Percentiles rank a stretch among this genome's conserved stretches.
Conservation (phyloP, 2,797 vertebrate genomes). For the Limosa lapponica region DNA sequence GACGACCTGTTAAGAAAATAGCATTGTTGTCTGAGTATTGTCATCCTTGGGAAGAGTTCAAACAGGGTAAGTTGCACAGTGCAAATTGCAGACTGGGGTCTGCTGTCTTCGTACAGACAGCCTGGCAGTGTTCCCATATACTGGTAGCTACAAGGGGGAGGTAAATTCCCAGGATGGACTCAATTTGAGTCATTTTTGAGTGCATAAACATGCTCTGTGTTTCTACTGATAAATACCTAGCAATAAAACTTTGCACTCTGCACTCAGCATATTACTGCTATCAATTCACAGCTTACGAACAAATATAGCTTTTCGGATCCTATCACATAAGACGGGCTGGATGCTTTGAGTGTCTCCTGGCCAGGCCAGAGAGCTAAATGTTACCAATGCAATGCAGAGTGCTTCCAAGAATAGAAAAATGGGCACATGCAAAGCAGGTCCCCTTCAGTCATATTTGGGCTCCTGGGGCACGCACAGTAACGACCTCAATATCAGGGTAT, state of each 20-base stretch:
- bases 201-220: not conserved
- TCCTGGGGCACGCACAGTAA: not conserved
- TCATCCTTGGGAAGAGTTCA: not conserved
- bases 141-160: not conserved
- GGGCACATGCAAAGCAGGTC: not conserved
- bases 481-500: not conserved
- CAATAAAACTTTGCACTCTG: not conserved
- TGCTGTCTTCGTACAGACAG: not conserved
- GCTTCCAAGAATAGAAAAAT: conserved; percentile 69
- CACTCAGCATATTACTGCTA: not conserved
- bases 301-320: conserved; percentile 53
- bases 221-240: not conserved
- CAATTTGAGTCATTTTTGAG: not conserved
- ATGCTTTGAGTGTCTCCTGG: conserved; percentile 52
- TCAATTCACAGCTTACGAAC: conserved; percentile 27
- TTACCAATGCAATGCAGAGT: conserved; percentile 38
- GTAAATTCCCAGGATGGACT: not conserved
- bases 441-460: conserved; percentile 1
- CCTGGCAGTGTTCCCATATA: not conserved
- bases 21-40: not conserved
- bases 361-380: conserved; percentile 23
- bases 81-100: not conserved
- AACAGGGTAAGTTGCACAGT: not conserved
- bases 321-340: conserved; percentile 29
- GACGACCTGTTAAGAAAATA: not conserved